phyloP scores from a whole-genome alignment of 1,140 invertebrate species.

The Tyrophagus putrescentiae region DNA sequence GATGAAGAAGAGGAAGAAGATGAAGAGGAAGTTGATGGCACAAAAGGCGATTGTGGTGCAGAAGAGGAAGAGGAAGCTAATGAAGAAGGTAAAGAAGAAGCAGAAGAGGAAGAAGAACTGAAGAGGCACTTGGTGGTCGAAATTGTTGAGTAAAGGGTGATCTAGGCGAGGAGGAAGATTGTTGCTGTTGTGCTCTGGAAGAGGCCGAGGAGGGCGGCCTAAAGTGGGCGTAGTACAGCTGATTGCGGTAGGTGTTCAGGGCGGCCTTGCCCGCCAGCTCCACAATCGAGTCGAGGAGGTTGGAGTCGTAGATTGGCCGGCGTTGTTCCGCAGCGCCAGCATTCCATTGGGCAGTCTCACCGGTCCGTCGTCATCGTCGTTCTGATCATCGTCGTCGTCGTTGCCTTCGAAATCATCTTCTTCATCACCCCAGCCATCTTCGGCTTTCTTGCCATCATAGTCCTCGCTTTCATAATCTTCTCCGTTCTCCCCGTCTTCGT shows the following conservation, averaged over 20 bases:
- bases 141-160: conserved; percentile 29
- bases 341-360: conserved; percentile 22
- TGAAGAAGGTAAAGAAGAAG: conserved; percentile 21
- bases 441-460: conserved; percentile 3
- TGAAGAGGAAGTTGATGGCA: not conserved
- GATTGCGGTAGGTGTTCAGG: conserved; percentile 15
- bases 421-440: not conserved
- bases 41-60: not conserved
- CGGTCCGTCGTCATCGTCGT: not conserved
- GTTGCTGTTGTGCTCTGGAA: not conserved
- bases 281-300: conserved; percentile 18
- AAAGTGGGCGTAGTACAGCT: conserved; percentile 12
- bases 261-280: conserved; percentile 23
- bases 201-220: not conserved
- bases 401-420: not conserved
- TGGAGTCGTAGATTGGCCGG: conserved; percentile 8
- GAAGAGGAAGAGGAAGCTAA: conserved; percentile 23
- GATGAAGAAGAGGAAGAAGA: not conserved
- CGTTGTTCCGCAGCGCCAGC: conserved; percentile 19
- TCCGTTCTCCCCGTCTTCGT: too few relatives aligned
- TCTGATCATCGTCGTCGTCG: not conserved
- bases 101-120: conserved; percentile 28
- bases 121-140: conserved; percentile 28
- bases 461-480: too few relatives aligned
- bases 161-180: not conserved